Evolutionary conservation across 2,797 vertebrate genomes (phyloP), one percentile per base, ranked within the genome.

Genomic region (Enteromius radiatus): DNA sequence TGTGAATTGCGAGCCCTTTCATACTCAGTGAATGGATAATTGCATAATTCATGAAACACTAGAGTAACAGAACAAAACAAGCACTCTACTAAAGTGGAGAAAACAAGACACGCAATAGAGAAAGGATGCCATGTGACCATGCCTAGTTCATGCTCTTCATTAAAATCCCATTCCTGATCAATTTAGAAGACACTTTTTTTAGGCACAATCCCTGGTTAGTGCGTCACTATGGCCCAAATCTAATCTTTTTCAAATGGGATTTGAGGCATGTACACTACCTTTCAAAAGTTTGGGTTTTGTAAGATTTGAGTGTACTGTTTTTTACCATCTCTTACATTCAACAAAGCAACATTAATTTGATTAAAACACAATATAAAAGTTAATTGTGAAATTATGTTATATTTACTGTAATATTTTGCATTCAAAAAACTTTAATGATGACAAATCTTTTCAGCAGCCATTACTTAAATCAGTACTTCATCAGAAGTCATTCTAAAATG

Each of bases 21-120:
- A 82, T 80, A 86, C 84, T 36, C 84, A 87, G 76, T 65, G 82
- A 87, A 82, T 81, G 83, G 26, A 47, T 45, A n/a, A n/a, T 88
- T 91, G 89, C 81, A 92, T 93, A 85, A 93, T 92, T 91, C 76
- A 92, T 90, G 82, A 31, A 86, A 67, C 68, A 83, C 81, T 84
- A 77, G 38, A 80, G 75, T 74, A 52, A 83, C 33, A 49, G 80
- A 85, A 76, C 75, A 87, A 83, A 90, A 88, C 81, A 84, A 89
- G 75, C 85, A 54, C 78, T 78, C 87, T 76, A 77, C 83, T 86
- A 84, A 85, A 84, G 76, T 75, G 83, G 78, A 87, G 71, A 79
- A 86, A 86, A 83, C 56, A 84, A 84, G 84, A 78, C 70, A 43
- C 63, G 75, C 78, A 69, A 80, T 3, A 88, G 31, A 28, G 36